These are phyloP conservation scores for Sinohyriopsis cumingii DNA, from an alignment of 2,888 invertebrate species.

Conservation along the genomic window DNA sequence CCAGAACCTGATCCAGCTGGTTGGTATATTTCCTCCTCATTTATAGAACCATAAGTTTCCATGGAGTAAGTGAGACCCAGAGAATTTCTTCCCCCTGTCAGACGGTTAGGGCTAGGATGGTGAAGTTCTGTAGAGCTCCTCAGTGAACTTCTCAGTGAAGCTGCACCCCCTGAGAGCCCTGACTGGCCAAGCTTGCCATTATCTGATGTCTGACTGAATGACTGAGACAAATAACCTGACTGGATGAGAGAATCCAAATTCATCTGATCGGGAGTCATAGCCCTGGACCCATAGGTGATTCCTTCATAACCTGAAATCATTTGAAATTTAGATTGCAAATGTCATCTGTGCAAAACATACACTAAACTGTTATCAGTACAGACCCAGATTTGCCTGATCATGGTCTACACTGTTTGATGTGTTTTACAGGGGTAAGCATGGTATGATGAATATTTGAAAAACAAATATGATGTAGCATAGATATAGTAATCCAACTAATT, in stretches of 20 bases:
- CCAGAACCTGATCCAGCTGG: slow-evolving; percentile 33
- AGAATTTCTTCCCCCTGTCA: slow-evolving; percentile 37
- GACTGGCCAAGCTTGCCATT: slow-evolving; percentile 25
- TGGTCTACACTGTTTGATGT: background rate
- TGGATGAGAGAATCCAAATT: slow-evolving; percentile 62
- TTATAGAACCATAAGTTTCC: slow-evolving; percentile 41
- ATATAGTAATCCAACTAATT: too few relatives aligned
- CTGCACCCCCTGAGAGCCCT: slow-evolving; percentile 12
- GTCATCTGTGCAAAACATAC: background rate
- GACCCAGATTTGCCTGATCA: background rate
- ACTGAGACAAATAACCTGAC: slow-evolving; percentile 58
- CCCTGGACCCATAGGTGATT: slow-evolving; percentile 29
- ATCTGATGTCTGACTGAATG: slow-evolving; percentile 50
- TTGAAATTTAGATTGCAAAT: slow-evolving; percentile 12
- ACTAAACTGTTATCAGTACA: background rate
- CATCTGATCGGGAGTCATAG: slow-evolving; percentile 65
- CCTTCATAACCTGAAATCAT: slow-evolving; percentile 8
- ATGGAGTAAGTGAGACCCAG: slow-evolving; percentile 52
- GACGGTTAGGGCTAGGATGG: slow-evolving; percentile 35
- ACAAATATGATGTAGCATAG: background rate
- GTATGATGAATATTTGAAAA: background rate
- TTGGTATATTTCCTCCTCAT: slow-evolving; percentile 38
- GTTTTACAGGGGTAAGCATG: background rate
- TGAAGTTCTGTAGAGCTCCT: slow-evolving; percentile 34
- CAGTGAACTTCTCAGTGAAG: slow-evolving; percentile 33